phyloP scores from a whole-genome alignment of 1,140 invertebrate genomes.

The Archivesica marissinica region DNA sequence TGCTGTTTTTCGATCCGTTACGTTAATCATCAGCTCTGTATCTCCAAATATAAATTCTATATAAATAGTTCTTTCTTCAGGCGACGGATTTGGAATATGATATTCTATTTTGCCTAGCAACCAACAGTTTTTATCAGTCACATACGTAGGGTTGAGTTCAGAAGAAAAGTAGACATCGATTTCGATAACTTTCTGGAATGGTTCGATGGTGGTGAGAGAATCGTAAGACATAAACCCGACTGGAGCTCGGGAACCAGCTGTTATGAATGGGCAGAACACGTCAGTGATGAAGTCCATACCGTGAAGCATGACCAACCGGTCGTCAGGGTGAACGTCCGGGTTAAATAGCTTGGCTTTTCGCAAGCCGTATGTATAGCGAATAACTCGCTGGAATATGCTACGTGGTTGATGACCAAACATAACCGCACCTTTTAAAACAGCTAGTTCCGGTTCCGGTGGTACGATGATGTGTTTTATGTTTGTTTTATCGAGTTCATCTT shows the following conservation, averaged over 20 bases:
- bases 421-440: slow-evolving; percentile 55
- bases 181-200: slow-evolving; percentile 59
- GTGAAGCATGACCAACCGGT: slow-evolving; percentile 84
- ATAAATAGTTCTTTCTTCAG: slow-evolving; percentile 84
- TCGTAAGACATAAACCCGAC: slow-evolving; percentile 61
- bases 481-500: slow-evolving; percentile 43
- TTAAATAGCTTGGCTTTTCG: slow-evolving; percentile 66
- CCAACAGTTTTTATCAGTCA: slow-evolving; percentile 85
- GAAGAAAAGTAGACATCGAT: slow-evolving; percentile 86
- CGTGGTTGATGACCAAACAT: slow-evolving; percentile 85
- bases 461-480: slow-evolving; percentile 51
- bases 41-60: slow-evolving; percentile 87
- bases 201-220: slow-evolving; percentile 54
- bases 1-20: slow-evolving; percentile 58
- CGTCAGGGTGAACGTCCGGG: slow-evolving; percentile 85
- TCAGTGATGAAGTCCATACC: slow-evolving; percentile 85
- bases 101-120: slow-evolving; percentile 85
- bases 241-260: slow-evolving; percentile 55
- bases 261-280: slow-evolving; percentile 84
- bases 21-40: slow-evolving; percentile 84
- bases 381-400: slow-evolving; percentile 85
- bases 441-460: slow-evolving; percentile 55
- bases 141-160: slow-evolving; percentile 84
- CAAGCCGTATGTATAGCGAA: slow-evolving; percentile 86
- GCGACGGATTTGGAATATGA: slow-evolving; percentile 81